Percentiles rank a stretch among this genome's conserved stretches.
Evolutionary conservation across 2,797 vertebrate species (phyloP).

Genomic region (Triplophysa yarkandensis): DNA sequence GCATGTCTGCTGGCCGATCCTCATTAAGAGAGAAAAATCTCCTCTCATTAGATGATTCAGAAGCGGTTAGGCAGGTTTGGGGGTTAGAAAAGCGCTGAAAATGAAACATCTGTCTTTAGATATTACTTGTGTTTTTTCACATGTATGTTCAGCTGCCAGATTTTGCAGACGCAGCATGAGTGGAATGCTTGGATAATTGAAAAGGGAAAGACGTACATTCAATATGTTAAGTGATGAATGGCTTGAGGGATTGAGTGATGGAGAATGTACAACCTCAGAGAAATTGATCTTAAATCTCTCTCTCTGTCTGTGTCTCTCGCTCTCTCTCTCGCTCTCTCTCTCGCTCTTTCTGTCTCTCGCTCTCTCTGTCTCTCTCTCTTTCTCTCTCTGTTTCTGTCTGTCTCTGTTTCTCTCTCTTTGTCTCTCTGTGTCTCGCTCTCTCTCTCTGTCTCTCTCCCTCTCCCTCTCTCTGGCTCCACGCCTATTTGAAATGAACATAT

Average conservation of each 20-base stretch:
- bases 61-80: neutral
- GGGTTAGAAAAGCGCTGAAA: neutral
- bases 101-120: neutral
- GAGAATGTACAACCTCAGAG: slow-evolving; percentile 7
- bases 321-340: slow-evolving; percentile 4
- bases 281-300: slow-evolving; percentile 36
- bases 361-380: too few species aligned
- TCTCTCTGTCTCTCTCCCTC: too few species aligned
- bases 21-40: slow-evolving; percentile 3
- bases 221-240: slow-evolving; percentile 25
- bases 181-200: neutral
- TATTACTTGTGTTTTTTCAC: neutral
- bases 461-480: slow-evolving; percentile 14
- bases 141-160: neutral
- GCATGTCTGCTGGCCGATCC: neutral
- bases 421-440: slow-evolving; percentile 24
- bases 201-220: neutral
- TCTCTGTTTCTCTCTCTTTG: too few species aligned
- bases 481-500: slow-evolving; percentile 39
- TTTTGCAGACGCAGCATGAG: neutral
- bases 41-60: neutral
- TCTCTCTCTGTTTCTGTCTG: slow-evolving; percentile 22
- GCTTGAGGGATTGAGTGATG: slow-evolving; percentile 16
- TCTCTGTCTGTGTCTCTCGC: neutral
- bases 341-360: slow-evolving; percentile 8